A percentile compares a stretch with the other conserved stretches of the same genome.
Evolutionary conservation across 2,797 vertebrate genomes (phyloP).

Genomic region (Pseudocheirus occidentalis): DNA sequence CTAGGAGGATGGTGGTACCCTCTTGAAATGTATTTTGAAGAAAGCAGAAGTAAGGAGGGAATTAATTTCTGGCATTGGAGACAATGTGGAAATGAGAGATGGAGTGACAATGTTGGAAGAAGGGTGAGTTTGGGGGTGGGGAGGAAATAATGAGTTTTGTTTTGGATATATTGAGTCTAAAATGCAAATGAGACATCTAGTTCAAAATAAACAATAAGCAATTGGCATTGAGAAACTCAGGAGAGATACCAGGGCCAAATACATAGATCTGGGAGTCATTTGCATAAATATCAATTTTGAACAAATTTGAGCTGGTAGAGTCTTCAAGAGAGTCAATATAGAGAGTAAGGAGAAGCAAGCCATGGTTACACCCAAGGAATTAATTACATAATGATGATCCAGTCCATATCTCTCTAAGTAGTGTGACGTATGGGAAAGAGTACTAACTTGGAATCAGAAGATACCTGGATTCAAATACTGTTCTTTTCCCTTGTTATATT

Average conservation of each 20-base stretch:
- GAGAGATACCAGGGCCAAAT: neutral
- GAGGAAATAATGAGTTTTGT: neutral
- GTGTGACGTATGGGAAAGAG: neutral
- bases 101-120: neutral
- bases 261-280: neutral
- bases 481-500: neutral
- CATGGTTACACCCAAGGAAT: neutral
- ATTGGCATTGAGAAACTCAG: neutral
- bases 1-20: neutral
- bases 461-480: neutral
- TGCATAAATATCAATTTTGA: neutral
- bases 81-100: neutral
- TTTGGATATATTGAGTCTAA: neutral
- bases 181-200: neutral
- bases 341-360: neutral
- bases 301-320: neutral
- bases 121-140: neutral
- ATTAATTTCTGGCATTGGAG: neutral
- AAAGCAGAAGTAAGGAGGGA: neutral
- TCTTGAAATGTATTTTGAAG: neutral
- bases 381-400: neutral
- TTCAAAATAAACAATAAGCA: neutral
- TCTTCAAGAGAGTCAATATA: neutral
- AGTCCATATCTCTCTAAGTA: neutral
- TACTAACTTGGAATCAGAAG: neutral